Evolutionary conservation across 2,797 vertebrate species (phyloP).

Genomic region (Lagodon rhomboides): DNA sequence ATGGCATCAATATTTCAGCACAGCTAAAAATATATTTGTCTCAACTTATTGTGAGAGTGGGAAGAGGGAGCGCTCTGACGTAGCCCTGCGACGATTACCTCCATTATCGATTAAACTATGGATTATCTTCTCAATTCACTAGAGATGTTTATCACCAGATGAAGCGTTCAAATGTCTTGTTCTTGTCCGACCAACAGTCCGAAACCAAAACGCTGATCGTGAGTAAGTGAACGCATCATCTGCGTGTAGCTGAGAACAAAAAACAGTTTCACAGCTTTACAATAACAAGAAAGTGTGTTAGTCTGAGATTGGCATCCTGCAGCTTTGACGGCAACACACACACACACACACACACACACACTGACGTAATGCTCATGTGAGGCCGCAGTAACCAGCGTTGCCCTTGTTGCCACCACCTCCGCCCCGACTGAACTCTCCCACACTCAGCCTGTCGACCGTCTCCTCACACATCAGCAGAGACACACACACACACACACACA

Average conservation of each 20-base stretch:
- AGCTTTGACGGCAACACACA: not conserved
- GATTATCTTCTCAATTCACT: not conserved
- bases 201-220: not conserved
- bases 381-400: not conserved
- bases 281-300: not conserved
- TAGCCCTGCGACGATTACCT: not conserved
- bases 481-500: not conserved
- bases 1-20: conserved; percentile 67
- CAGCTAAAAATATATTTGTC: conserved; percentile 63
- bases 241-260: not conserved
- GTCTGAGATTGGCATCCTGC: conserved; percentile 1
- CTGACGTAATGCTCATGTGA: conserved; percentile 14
- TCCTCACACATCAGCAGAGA: conserved; percentile 11
- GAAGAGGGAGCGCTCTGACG: not conserved
- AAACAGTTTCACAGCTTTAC: not conserved
- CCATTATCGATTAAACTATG: not conserved
- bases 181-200: too few species aligned
- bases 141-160: not conserved
- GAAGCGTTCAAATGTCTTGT: not conserved
- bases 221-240: not conserved
- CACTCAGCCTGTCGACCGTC: conserved; percentile 18
- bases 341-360: conserved; percentile 6
- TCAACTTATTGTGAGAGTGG: not conserved
- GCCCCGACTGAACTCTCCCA: conserved; percentile 37
- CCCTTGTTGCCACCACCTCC: not conserved